Evolutionary conservation across 1,140 invertebrate species (phyloP), one percentile per base, ranked within the genome.

Genomic region (Pomacea maculata): DNA sequence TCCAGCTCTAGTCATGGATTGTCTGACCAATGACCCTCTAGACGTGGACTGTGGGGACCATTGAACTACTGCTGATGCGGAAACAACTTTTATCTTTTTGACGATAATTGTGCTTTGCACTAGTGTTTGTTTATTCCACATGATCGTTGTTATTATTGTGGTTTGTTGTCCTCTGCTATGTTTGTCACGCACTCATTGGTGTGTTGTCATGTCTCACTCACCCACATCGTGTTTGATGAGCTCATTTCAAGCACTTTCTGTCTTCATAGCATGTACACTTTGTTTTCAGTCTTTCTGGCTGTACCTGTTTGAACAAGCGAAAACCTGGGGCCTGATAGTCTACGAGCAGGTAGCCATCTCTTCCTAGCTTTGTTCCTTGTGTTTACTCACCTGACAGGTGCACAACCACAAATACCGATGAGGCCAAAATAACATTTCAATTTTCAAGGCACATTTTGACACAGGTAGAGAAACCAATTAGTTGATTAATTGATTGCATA

Each of bases 291-390:
- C 61, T 21, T 86, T 88, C 70, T 88, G 87, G 87, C 73, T 80
- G 55, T 75, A 85, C 73, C 81, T 88, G 19, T 82, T 88, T 67
- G 73, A 54, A 54, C 77, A 84, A 55, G 83, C 83, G 0, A 81
- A 77, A 55, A 80, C 81, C 63, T 88, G 87, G 87, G 83, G 83
- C 29, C 72, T 88, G 19, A 85, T 68, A 17, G 75, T 84, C 19
- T 88, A 88, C 75, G 87, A 88, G 83, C 87, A 88, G 82, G 86
- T 85, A 83, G 3, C 29, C 78, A 73, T 25, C 54, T 17, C 11
- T 19, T 55, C n/a, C 8, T 78, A 19, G n/a, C 21, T 79, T 77
- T 21, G 25, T 17, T 52, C 17, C 77, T 8, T 63, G 84, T 80
- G 82, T 85, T 70, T 14, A 45, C 14, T 17, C 25, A 71, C 25